Conservation (phyloP, 1,140 invertebrate genomes). For the Sinonovacula constricta region DNA sequence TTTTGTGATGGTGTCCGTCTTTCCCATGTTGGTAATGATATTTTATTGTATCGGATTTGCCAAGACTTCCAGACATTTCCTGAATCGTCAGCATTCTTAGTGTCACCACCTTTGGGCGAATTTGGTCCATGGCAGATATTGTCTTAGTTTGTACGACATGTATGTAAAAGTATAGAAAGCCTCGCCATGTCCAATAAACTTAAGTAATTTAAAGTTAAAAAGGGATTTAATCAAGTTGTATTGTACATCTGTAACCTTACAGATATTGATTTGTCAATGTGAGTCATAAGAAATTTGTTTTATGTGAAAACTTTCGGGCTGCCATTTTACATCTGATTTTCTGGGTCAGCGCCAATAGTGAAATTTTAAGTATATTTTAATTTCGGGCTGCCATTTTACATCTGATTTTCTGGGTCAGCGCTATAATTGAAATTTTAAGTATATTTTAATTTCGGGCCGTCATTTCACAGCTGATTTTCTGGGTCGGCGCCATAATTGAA, state of each 20-base stretch:
- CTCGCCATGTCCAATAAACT: neutral
- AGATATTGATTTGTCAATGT: neutral
- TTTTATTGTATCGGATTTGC: neutral
- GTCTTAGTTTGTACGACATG: neutral
- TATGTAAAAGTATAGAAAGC: neutral
- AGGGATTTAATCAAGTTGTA: too few relatives aligned
- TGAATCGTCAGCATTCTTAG: neutral
- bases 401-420: neutral
- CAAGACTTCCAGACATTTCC: neutral
- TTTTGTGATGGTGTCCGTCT: neutral
- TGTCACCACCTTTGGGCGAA: neutral
- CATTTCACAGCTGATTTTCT: neutral
- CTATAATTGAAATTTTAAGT: neutral
- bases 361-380: neutral
- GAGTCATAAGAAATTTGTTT: neutral
- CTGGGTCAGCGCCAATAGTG: neutral
- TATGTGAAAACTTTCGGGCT: neutral
- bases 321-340: neutral
- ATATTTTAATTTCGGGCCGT: neutral
- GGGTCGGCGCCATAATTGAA: neutral
- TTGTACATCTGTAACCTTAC: neutral
- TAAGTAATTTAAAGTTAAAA: too few relatives aligned
- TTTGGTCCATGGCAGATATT: neutral
- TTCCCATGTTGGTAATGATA: neutral
- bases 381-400: neutral